These are phyloP conservation scores for Lepetodrilus schrolli DNA, from an alignment of 2,888 invertebrate species.

Conservation along the genomic window DNA sequence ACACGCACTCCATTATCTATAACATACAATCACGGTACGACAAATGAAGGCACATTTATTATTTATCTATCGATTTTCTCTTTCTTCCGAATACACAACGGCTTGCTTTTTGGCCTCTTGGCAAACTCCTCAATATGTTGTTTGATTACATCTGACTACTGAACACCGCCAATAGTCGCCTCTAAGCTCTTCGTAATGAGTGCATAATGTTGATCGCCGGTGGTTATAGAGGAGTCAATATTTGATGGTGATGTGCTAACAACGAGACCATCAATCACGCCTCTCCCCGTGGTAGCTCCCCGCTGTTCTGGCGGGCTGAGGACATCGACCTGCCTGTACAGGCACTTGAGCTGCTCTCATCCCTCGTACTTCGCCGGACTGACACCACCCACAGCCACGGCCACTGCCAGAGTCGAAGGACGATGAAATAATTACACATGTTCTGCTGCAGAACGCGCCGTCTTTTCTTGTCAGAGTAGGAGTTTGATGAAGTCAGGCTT, in stretches of 20 bases:
- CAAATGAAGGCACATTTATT: too few relatives aligned
- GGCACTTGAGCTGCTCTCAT: not conserved
- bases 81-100: too few relatives aligned
- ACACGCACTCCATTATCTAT: too few relatives aligned
- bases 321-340: not conserved
- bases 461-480: not conserved
- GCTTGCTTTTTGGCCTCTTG: not conserved
- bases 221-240: not conserved
- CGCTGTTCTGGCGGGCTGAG: not conserved
- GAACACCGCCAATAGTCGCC: not conserved
- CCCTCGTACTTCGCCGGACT: not conserved
- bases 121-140: not conserved
- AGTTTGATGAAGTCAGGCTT: not conserved
- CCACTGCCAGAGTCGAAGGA: too few relatives aligned
- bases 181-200: not conserved
- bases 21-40: too few relatives aligned
- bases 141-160: not conserved
- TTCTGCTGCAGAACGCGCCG: not conserved
- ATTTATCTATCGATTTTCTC: too few relatives aligned
- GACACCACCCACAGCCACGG: too few relatives aligned
- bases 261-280: not conserved
- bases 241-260: constrained; percentile 1
- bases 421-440: too few relatives aligned
- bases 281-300: not conserved
- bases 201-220: not conserved